Base-by-base conservation (phyloP, 2,888 invertebrate species). In the Caenorhabditis sulstoni region DNA sequence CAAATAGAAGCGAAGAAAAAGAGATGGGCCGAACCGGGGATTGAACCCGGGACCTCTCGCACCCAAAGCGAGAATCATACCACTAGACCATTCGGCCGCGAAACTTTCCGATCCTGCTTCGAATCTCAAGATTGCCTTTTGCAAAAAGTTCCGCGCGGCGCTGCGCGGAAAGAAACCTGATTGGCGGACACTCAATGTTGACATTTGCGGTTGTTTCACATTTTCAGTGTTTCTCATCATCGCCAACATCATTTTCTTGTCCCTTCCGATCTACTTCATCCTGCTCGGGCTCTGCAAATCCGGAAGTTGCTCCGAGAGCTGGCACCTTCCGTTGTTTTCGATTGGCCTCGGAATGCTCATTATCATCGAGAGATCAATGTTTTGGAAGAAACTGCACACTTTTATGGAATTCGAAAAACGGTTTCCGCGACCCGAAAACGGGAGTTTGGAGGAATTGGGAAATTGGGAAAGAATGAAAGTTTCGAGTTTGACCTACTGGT, bases 31-130 rank as follows among this genome's bases (percentile, higher is more conserved):
- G 59, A 59, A 59, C 45, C 59, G 59, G 81, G 85, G 83, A 83
- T 86, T 82, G 87, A 87, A 84, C 86, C 87, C 89, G 89, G 88
- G 89, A 89, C 89, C 89, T 89, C 89, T 90, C 89, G 89, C 89
- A 89, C 89, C 89, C 89, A 85, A 89, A 90, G 89, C 89, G 88
- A 90, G 89, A 90, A 89, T 90, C 89, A 89, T 89, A 88, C 89
- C 89, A 86, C 89, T 89, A 89, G 29, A 29, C 29, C 29, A 29
- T 29, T 29, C 29, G 29, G 29, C 29, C 29, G 29, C 29, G 29
- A n/a, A n/a, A n/a, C n/a, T n/a, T n/a, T n/a, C n/a, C n/a, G n/a
- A n/a, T n/a, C n/a, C n/a, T n/a, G n/a, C n/a, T n/a, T n/a, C n/a
- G n/a, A n/a, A n/a, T n/a, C n/a, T n/a, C n/a, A n/a, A n/a, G n/a